Conservation (phyloP, 2,888 invertebrate species). For the Onchidella celtica region DNA sequence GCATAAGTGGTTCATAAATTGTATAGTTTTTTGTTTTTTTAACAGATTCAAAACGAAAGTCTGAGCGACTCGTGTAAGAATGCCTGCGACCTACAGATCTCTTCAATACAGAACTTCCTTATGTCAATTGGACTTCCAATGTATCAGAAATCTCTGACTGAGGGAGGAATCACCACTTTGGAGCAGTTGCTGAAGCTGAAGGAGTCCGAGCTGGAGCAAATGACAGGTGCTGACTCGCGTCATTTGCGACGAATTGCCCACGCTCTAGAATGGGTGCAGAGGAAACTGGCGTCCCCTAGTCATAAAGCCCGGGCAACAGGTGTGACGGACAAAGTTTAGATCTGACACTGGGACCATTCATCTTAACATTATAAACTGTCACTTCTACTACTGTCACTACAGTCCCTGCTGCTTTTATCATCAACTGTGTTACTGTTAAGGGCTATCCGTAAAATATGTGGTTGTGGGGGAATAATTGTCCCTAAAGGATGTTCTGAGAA, state of each 20-base stretch:
- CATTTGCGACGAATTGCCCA: slow-evolving; percentile 73
- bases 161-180: slow-evolving; percentile 63
- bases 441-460: no score
- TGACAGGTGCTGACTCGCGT: slow-evolving; percentile 69
- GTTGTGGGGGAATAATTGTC: no score
- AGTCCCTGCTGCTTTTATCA: no score
- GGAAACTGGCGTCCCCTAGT: slow-evolving; percentile 67
- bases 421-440: no score
- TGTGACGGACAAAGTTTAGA: slow-evolving; percentile 52
- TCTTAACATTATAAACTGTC: background rate
- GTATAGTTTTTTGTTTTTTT: no score
- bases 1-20: no score
- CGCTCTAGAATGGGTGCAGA: slow-evolving; percentile 75
- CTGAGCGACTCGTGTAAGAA: slow-evolving; percentile 74
- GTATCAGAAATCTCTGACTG: slow-evolving; percentile 68
- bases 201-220: slow-evolving; percentile 67
- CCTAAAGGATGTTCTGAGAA: no score
- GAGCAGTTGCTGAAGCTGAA: slow-evolving; percentile 68
- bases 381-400: no score
- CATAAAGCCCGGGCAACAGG: slow-evolving; percentile 56
- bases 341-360: background rate
- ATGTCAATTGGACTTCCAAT: slow-evolving; percentile 79
- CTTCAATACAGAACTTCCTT: slow-evolving; percentile 76
- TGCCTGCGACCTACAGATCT: slow-evolving; percentile 77
- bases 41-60: slow-evolving; percentile 77